A percentile compares a stretch with the other conserved stretches of the same genome.
phyloP scores from a whole-genome alignment of 2,888 invertebrate species.

The Melitaea athalia region DNA sequence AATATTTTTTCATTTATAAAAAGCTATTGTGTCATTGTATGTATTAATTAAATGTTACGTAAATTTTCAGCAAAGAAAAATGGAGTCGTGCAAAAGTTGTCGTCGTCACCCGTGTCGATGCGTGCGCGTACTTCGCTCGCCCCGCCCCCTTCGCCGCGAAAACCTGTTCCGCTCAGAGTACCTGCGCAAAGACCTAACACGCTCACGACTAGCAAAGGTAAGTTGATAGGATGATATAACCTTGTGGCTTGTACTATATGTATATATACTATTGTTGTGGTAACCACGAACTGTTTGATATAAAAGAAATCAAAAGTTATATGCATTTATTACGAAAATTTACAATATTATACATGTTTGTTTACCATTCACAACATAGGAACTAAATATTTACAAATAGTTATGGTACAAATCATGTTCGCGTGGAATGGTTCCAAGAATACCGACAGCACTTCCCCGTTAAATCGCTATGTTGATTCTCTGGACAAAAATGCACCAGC shows the following conservation, averaged over 20 bases:
- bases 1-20: background rate
- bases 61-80: slow-evolving; percentile 73
- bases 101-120: slow-evolving; percentile 72
- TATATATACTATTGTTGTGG: slow-evolving; percentile 1
- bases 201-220: slow-evolving; percentile 71
- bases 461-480: no score
- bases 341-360: no score
- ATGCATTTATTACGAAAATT: no score
- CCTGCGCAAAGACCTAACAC: slow-evolving; percentile 73
- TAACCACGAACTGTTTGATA: slow-evolving; percentile 1
- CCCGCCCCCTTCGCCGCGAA: slow-evolving; percentile 71
- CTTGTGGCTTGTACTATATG: slow-evolving; percentile 3
- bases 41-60: slow-evolving; percentile 16
- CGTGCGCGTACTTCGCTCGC: slow-evolving; percentile 69
- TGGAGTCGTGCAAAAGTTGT: slow-evolving; percentile 75
- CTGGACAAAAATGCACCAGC: no score
- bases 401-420: no score
- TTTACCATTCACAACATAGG: no score
- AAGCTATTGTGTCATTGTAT: background rate
- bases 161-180: slow-evolving; percentile 64
- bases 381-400: no score
- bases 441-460: no score
- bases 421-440: no score
- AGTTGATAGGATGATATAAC: slow-evolving; percentile 21
- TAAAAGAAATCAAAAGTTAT: background rate